Evolutionary conservation across 2,888 invertebrate species (phyloP), one percentile per base, ranked within the genome.

Genomic region (Aleiodes leptofemur): DNA sequence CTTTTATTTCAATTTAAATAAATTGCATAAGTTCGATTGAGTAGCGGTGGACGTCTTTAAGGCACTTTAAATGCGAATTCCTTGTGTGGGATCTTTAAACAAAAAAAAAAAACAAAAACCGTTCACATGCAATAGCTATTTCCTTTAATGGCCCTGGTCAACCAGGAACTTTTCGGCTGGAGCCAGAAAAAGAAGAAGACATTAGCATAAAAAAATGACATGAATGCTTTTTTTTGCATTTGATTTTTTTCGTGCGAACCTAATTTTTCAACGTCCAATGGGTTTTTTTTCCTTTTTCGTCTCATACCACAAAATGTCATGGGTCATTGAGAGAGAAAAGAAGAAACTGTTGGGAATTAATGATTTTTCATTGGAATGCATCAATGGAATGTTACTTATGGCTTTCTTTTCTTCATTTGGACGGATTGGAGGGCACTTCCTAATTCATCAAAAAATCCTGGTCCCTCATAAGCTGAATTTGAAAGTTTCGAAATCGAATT

Each of bases 51-150:
- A 74, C 81, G 80, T 83, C 78, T 82, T 83, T 85, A 86, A 86
- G 86, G 86, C 86, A 86, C 86, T 86, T 85, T 83, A 86, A 85
- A 86, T 85, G 84, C 85, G 84, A 86, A 85, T 86, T 81, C 79
- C 78, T 76, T 77, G 81, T 23, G 23, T 23, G 23, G 79, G 82
- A 80, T 80, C 80, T 78, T 81, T 79, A 79, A 68, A 77, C 79
- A 72, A 78, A 81, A 82, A 81, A 82, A 81, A 23, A 23, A 23
- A 23, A 1, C n/a, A n/a, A 23, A 82, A 80, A 64, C 80, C 75
- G 76, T 79, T 77, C 78, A 79, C 79, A 77, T 80, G 80, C 79
- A 76, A 72, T 38, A 61, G 34, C 72, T 59, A 71, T 74, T 80
- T 79, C 79, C 69, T 79, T 79, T 76, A 71, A 68, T 48, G 34